Evolutionary conservation across 1,140 invertebrate genomes (phyloP).

Genomic region (Kradibia gibbosae): DNA sequence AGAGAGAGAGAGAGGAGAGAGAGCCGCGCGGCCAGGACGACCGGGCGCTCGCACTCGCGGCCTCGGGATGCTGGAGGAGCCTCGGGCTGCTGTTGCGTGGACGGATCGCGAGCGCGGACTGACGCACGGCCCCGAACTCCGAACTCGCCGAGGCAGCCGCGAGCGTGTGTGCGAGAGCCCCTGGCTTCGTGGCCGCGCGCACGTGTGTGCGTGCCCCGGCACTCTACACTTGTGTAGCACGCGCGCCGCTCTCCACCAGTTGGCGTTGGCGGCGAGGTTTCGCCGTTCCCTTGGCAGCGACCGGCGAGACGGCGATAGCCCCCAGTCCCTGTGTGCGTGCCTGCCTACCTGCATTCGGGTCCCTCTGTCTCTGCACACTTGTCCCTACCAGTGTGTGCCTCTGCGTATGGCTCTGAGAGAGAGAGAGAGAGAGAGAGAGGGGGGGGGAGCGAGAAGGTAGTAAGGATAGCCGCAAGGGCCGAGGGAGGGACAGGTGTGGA

Average conservation of each 20-base stretch:
- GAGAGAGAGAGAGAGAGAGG: not conserved
- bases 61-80: not conserved
- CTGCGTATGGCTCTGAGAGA: too few species aligned
- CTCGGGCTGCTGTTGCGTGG: not conserved
- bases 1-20: not conserved
- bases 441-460: not conserved
- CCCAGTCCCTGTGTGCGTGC: too few species aligned
- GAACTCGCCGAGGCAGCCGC: not conserved
- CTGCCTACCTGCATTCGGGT: too few species aligned
- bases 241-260: slow-evolving; percentile 17
- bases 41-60: too few species aligned
- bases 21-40: not conserved
- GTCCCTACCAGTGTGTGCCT: too few species aligned
- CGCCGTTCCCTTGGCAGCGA: not conserved
- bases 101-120: slow-evolving; percentile 29
- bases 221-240: not conserved
- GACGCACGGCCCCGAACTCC: slow-evolving; percentile 1
- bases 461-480: not conserved
- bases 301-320: not conserved
- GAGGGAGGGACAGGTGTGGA: not conserved
- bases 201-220: not conserved
- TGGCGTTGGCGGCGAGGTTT: slow-evolving; percentile 4
- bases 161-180: too few species aligned
- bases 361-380: too few species aligned
- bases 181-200: not conserved